Evolutionary conservation across 2,113 vertebrate genomes (phyloP).

Genomic region (Lophura nycthemera): DNA sequence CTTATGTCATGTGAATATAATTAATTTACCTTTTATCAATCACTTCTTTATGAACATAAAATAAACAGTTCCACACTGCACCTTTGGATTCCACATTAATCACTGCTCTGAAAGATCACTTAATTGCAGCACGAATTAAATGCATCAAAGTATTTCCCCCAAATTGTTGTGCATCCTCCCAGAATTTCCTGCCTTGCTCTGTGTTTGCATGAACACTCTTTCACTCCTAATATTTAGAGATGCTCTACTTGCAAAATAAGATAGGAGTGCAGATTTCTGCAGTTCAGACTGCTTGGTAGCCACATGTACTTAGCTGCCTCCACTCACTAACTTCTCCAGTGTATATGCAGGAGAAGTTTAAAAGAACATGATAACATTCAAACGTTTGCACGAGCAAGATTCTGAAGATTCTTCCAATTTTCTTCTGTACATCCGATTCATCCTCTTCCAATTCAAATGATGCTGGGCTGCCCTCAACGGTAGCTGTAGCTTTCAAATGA

Average conservation of each 20-base stretch:
- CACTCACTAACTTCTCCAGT: not conserved
- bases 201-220: not conserved
- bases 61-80: conserved; percentile 2
- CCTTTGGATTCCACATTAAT: conserved; percentile 10
- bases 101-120: not conserved
- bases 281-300: not conserved
- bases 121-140: conserved; percentile 7
- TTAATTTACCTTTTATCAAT: not conserved
- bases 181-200: not conserved
- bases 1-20: not conserved
- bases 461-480: not conserved
- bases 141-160: not conserved
- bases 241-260: not conserved
- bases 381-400: not conserved
- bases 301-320: not conserved
- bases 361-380: not conserved
- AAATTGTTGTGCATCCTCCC: not conserved
- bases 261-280: not conserved
- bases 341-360: not conserved
- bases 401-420: not conserved
- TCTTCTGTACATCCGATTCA: not conserved
- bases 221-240: not conserved
- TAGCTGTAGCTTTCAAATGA: not conserved
- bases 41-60: not conserved
- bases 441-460: not conserved